A percentile compares a stretch with the other conserved stretches of the same genome.
Evolutionary conservation across 2,888 invertebrate genomes (phyloP).

Genomic region (Bembecia ichneumoniformis): DNA sequence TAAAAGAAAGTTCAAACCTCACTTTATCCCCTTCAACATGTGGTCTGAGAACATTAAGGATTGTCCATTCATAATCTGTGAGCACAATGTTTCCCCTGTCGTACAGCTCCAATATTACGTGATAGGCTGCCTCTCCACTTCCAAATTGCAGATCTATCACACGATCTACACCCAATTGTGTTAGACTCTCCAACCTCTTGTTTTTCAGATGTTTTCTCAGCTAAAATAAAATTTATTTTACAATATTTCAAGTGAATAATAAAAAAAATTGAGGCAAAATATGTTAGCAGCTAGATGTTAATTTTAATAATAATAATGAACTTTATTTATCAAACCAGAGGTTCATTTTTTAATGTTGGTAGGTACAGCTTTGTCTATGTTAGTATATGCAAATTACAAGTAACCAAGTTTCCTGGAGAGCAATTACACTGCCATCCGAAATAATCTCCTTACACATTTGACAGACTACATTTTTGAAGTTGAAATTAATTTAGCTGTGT

Average conservation of each 20-base stretch:
- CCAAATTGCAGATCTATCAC: conserved; percentile 97
- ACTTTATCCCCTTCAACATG: conserved; percentile 92
- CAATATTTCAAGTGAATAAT: not conserved
- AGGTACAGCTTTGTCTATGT: no score
- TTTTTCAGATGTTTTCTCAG: conserved; percentile 97
- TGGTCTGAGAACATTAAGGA: conserved; percentile 92
- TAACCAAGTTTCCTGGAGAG: no score
- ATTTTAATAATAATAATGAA: no score
- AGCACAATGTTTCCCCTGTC: conserved; percentile 96
- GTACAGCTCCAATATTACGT: conserved; percentile 94
- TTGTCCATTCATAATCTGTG: conserved; percentile 91
- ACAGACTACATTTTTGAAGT: no score
- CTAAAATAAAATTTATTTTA: conserved; percentile 53
- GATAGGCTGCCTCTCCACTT: conserved; percentile 91
- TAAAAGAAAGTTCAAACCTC: conserved; percentile 54
- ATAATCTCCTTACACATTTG: no score
- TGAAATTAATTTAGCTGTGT: no score
- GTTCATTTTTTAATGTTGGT: no score
- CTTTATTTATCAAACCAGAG: no score
- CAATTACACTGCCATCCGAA: no score
- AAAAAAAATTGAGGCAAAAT: no score
- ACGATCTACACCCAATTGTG: conserved; percentile 93
- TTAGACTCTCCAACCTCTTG: conserved; percentile 88
- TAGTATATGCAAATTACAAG: no score
- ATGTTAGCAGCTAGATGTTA: no score